Base-by-base conservation (phyloP, 2,888 invertebrate species). In the Eucriotettix oculatus region DNA sequence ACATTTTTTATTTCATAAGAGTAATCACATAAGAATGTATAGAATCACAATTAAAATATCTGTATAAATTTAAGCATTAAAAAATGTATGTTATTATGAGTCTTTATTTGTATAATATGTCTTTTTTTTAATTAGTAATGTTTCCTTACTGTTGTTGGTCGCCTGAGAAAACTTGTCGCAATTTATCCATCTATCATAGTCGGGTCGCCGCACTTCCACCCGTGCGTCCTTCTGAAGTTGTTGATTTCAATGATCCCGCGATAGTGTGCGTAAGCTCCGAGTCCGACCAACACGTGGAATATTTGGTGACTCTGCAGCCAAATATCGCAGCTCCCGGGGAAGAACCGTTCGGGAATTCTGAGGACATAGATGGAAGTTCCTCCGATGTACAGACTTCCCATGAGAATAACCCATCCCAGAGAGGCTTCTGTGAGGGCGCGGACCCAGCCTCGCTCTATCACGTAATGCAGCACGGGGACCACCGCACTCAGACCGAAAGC, bases 241-340 rank as follows among this genome's bases (percentile, higher is more conserved):
- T 98, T 97, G 82, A 99, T 89, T 75, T 95, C 91, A 64, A 94
- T 91, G 68, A 99, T 96, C 56, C 98, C 98, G 70, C 97, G 96
- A 72, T 95, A 98, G 75, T 99, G 99, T 59, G 99, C 96, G 72
- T 98, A 92, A 1, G 99, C 98, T 16, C 96, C 99, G 14, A 92
- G 89, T 69, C 99, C 86, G 63, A 99, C 99, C 69, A 98, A 84
- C 52, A 98, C 87, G 72, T 99, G 99, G 81, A 99, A 99, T 69
- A 99, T 90, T 78, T 99, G 98, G 76, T 99, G 99, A 60, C 98
- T 98, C 77, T 99, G 98, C 76, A 96, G 94, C 95, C 97, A 97
- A 70, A 98, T 92, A 77, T 99, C 99, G 78, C 94, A 90, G 75
- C 86, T 88, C 64, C 90, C 90, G 9, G 99, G 99, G 76, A 96